Base-by-base conservation (phyloP, 1,140 invertebrate genomes). In the Diorhabda carinulata region DNA sequence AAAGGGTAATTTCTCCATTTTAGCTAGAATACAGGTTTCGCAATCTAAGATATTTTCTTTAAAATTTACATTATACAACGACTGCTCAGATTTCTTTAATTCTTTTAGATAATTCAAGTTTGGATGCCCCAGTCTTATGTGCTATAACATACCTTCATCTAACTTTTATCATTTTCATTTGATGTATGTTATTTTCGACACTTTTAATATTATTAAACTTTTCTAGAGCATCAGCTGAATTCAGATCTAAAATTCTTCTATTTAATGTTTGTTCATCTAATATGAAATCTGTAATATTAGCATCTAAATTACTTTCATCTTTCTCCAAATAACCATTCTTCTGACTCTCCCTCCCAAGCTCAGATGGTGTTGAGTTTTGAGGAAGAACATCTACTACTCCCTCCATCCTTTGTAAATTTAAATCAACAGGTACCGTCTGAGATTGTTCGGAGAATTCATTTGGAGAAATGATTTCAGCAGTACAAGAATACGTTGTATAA, bases 71-170 rank as follows among this genome's bases (percentile, higher is more conserved):
- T 25, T 25, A 25, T 25, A 25, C 25, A 25, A 25, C 25, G 25
- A 25, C 25, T 25, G 25, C 25, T 25, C 25, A 25, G 43, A 45
- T 52, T 65, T 65, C 52, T 65, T 45, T 42, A 52, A 43, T 40
- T 65, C 45, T 52, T 65, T 65, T 7, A 65, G 47, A 56, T 65
- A 65, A 9, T 43, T 56, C 25, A 65, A 52, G 44, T 4, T 25
- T 40, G 47, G 5, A 56, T 44, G 3, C 9, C 64, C 64, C 25
- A 65, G 47, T 56, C 47, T 65, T 25, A 65, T 56, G 52, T 65
- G 64, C 64, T 3, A 65, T 42, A 65, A 25, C 43, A 65, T 65
- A 52, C 44, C 64, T 52, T 45, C 64, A 65, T 45, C 7, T 10
- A 65, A 52, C 43, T 45, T 45, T 5, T 6, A 60, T 8, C 25